Evolutionary conservation across 2,113 vertebrate genomes (phyloP).

Genomic region (Nibea coibor): DNA sequence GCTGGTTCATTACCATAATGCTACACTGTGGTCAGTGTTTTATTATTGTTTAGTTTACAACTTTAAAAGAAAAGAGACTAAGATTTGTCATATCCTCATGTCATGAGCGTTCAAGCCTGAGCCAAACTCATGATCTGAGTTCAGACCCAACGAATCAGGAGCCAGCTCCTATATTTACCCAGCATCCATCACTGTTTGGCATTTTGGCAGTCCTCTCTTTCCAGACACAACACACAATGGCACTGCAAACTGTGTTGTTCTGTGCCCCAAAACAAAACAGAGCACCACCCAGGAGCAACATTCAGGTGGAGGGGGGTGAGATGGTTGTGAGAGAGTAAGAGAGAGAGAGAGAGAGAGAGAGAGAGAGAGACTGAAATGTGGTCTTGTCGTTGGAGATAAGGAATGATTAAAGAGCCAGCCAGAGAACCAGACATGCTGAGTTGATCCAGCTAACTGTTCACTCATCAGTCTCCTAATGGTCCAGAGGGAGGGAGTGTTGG

Average conservation of each 20-base stretch:
- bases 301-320: conserved; percentile 9
- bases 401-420: conserved; percentile 91
- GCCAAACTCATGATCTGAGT: background rate
- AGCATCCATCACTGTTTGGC: conserved; percentile 62
- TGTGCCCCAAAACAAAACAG: conserved; percentile 61
- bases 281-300: conserved; percentile 63
- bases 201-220: conserved; percentile 35
- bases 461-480: conserved; percentile 89
- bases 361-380: conserved; percentile 77
- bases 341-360: background rate
- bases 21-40: background rate
- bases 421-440: conserved; percentile 86
- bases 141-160: conserved; percentile 29
- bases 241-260: conserved; percentile 29
- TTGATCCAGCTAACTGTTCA: conserved; percentile 85
- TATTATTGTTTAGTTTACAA: too few species aligned
- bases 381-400: conserved; percentile 90
- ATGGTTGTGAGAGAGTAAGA: conserved; percentile 39
- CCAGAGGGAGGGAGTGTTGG: conserved; percentile 69
- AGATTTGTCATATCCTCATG: background rate
- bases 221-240: conserved; percentile 57
- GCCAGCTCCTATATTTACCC: conserved; percentile 43
- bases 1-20: background rate
- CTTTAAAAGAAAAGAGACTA: background rate
- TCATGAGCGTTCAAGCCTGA: too few species aligned